These are phyloP conservation scores for Hippocampus abdominalis DNA, from an alignment of 2,113 vertebrate genomes.

Conservation along the genomic window DNA sequence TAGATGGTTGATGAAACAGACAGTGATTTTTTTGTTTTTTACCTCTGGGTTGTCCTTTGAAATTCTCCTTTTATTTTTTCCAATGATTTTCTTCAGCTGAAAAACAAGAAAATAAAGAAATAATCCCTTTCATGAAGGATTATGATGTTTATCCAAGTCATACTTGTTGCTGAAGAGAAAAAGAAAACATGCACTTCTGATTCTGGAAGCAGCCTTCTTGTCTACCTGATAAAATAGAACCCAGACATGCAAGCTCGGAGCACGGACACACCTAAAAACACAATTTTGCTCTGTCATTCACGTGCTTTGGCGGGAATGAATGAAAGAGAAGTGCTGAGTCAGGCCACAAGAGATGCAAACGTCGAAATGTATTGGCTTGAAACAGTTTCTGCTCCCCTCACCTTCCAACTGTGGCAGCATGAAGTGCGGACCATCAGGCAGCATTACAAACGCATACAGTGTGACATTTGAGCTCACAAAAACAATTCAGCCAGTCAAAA, in stretches of 20 bases:
- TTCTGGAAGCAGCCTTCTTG: background rate
- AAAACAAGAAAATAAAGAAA: slow-evolving; percentile 6
- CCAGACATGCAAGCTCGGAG: background rate
- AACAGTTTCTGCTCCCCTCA: slow-evolving; percentile 33
- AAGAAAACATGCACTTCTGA: background rate
- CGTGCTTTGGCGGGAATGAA: background rate
- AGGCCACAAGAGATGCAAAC: slow-evolving; percentile 33
- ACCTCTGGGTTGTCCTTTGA: slow-evolving; percentile 54
- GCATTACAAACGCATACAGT: slow-evolving; percentile 47
- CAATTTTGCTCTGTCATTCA: background rate
- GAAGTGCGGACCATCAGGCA: slow-evolving; percentile 31
- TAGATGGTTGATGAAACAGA: background rate
- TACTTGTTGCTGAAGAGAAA: background rate
- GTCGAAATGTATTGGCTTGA: background rate
- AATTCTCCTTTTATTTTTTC: slow-evolving; percentile 77
- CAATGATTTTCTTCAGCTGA: slow-evolving; percentile 91
- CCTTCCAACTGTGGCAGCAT: slow-evolving; percentile 36
- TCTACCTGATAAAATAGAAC: background rate
- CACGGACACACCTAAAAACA: background rate
- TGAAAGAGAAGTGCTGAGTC: slow-evolving; percentile 7
- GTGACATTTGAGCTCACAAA: slow-evolving; percentile 24
- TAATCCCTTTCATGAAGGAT: background rate
- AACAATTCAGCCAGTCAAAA: background rate
- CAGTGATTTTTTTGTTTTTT: slow-evolving; percentile 1
- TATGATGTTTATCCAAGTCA: background rate